Evolutionary conservation across 64 coral and sea anemone genomes (phyloP), one percentile per base, ranked within the genome.

Genomic region (Exaiptasia diaphana): DNA sequence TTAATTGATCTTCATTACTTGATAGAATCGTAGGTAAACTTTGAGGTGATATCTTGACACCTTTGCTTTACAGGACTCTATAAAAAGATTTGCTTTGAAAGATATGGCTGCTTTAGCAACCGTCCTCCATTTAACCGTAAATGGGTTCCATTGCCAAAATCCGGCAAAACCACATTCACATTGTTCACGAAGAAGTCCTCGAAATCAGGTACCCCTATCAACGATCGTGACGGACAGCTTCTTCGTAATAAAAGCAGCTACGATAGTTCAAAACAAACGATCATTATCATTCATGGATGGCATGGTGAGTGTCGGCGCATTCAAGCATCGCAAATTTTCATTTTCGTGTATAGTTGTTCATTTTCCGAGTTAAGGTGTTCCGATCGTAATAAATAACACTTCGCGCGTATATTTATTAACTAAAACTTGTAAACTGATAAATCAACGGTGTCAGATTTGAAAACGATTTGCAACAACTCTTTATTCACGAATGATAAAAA

Each of bases 271-370:
- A 64, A 37, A 14, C 6, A 55, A 27, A 86, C 83, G 17, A 77
- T 86, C 5, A 37, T 86, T 9, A 12, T 86, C 4, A 55, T 87
- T 41, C 84, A 87, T 44, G 84, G 84, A 7, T 87, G 27, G 38
- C n/a, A 0, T 27, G 84, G 73, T 78, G 6, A 67, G 64, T 35
- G 35, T 1, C 55, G 75, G 2, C 6, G 1, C 15, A 2, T 4
- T 4, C 10, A 17, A n/a, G n/a, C n/a, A n/a, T n/a, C n/a, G n/a
- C n/a, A n/a, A n/a, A n/a, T n/a, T n/a, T n/a, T n/a, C n/a, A n/a
- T n/a, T n/a, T n/a, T n/a, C n/a, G n/a, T n/a, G n/a, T n/a, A n/a
- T 65, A 36, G 43, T 15, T 15, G 15, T 8, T 46, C 6, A 15
- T 8, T 6, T 8, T 6, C 6, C 6, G 43, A 15, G 43, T 8